Evolutionary conservation across 2,888 invertebrate genomes (phyloP), one percentile per base, ranked within the genome.

Genomic region (Ligdia adustata): DNA sequence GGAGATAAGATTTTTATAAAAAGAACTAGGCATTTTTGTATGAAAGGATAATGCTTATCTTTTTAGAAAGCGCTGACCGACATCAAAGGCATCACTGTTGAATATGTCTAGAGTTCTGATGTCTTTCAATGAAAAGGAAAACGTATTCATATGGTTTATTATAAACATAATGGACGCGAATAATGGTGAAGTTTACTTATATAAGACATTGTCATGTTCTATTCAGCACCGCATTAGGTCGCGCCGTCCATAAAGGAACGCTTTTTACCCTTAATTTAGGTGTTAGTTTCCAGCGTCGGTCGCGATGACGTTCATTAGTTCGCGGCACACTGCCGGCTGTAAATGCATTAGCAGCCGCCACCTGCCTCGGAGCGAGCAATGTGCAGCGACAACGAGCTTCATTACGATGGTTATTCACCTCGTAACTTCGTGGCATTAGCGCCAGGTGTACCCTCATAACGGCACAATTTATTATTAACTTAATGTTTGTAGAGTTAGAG

Each of bases 371-470:
- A 48, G 37, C 42, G 40, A 42, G 48, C 45, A 52, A 49, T 48
- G 39, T 43, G 40, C 56, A 46, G 38, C 41, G 51, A 51, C 39
- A n/a, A n/a, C n/a, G 43, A 39, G 24, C 44, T 49, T 45, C 49
- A 50, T 46, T 52, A 37, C 32, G 18, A 37, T 35, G 52, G 49
- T 54, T 50, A 50, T 55, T 49, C 45, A 54, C 55, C 51, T 40
- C 39, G 40, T 49, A 49, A 43, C 34, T 32, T 44, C 6, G 18
- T 5, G 34, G 22, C 22, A 34, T 48, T 44, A 44, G 20, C 27
- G 32, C 41, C 45, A 59, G 50, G 46, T 54, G 52, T 27, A 4
- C 34, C 22, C 29, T 12, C 24, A 9, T 22, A 42, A 11, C 32
- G 9, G 24, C 9, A 28, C 13, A 29, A 51, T 41, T 41, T 18